Base-by-base conservation (phyloP, 2,888 invertebrate species). In the Cynaeus angustus region DNA sequence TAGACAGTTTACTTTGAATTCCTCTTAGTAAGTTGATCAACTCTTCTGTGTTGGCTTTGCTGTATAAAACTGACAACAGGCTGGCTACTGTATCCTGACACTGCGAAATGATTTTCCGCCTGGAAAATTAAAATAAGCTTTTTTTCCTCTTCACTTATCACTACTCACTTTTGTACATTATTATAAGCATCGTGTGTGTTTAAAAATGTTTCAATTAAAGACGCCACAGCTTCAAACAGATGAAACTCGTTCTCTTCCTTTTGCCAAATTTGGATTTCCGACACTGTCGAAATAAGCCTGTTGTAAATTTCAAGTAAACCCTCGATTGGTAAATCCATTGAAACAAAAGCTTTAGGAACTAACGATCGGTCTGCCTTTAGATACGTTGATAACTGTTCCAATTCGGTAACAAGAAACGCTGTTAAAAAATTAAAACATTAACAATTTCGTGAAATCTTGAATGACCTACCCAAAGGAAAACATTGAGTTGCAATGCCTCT, bases 231-330 rank as follows among this genome's bases (percentile, higher is more conserved):
- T 82, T 91, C 90, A 74, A 95, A 91, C 73, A 96, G 88, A 87
- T 97, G 96, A 82, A 92, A 91, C 84, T 96, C 95, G 82, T 94
- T 92, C 62, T 94, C 93, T 84, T 93, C 91, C 13, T 91, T 91
- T 68, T 93, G 89, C 96, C 97, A 97, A 77, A 92, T 91, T 62
- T 93, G 91, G 84, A 71, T 52, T 13, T 71, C 67, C 13, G 58
- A 48, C 38, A 52, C 48, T 46, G 71, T 48, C 74, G 92, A 91
- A 81, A 91, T 91, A 88, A 93, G 85, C 81, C 90, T 91, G 79
- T 94, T 93, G 84, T 97, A 97, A 72, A 94, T 91, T 78, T 94
- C 92, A 75, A 96, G 86, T 1, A 97, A 88, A 79, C 91, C 90
- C 78, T 92, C 91, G 70, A 94, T 86, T 10, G 93, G 90, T 26